phyloP scores from a whole-genome alignment of 2,888 invertebrate species.

The Melikaiella ostensackeni region DNA sequence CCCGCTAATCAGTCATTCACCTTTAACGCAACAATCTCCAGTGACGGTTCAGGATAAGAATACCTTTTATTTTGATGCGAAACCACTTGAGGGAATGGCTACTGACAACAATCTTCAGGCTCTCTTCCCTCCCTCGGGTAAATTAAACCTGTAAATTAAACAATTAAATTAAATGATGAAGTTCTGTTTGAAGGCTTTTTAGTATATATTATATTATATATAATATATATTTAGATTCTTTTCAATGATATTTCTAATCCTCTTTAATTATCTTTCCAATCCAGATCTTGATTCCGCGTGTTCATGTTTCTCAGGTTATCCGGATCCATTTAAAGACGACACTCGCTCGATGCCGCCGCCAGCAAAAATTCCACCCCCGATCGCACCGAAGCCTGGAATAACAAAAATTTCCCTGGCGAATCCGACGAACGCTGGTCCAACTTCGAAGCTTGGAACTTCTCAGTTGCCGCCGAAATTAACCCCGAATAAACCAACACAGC shows the following conservation, averaged over 20 bases:
- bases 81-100: constrained; percentile 57
- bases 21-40: constrained; percentile 73
- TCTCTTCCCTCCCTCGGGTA: constrained; percentile 82
- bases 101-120: constrained; percentile 79
- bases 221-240: too few species aligned
- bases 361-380: constrained; percentile 72
- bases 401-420: constrained; percentile 65
- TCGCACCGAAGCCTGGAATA: constrained; percentile 70
- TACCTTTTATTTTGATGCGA: constrained; percentile 69
- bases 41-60: constrained; percentile 71
- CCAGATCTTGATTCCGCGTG: neutral
- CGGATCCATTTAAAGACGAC: constrained; percentile 85
- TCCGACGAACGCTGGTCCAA: constrained; percentile 63
- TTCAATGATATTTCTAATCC: neutral
- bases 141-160: constrained; percentile 41
- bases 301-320: constrained; percentile 78
- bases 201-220: too few species aligned
- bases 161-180: too few species aligned
- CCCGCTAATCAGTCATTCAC: constrained; percentile 70
- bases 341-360: constrained; percentile 69
- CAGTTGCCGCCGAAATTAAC: constrained; percentile 50
- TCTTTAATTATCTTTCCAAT: neutral
- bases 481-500: constrained; percentile 57
- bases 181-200: too few species aligned
- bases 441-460: constrained; percentile 70